A percentile compares a stretch with the other conserved stretches of the same genome.
Conservation (phyloP, 2,888 invertebrate genomes). For the Acanthacorydalis orientalis region DNA sequence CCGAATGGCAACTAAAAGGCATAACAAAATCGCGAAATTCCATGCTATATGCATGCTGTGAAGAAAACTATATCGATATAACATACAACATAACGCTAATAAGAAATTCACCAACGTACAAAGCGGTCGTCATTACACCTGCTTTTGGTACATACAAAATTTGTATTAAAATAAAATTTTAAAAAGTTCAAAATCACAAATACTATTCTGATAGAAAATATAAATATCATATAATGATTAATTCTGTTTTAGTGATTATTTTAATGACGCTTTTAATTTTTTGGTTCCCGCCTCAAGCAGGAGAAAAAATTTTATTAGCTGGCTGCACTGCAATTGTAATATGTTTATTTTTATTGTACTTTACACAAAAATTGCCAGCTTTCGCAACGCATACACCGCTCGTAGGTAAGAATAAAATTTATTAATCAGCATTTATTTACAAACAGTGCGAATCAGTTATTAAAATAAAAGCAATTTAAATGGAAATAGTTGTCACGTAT, state of each 20-base stretch:
- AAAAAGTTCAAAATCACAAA: too few relatives aligned
- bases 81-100: constrained; percentile 31
- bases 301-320: constrained; percentile 44
- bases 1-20: constrained; percentile 32
- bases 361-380: constrained; percentile 38
- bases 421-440: background rate
- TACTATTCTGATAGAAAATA: too few relatives aligned
- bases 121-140: constrained; percentile 42
- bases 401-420: constrained; percentile 27
- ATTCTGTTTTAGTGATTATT: constrained; percentile 33
- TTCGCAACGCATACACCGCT: constrained; percentile 36
- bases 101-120: constrained; percentile 41
- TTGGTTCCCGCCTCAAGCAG: constrained; percentile 47
- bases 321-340: constrained; percentile 40
- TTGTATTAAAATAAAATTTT: background rate
- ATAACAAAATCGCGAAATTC: constrained; percentile 23
- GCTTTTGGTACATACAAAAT: constrained; percentile 28
- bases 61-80: constrained; percentile 35
- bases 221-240: constrained; percentile 1
- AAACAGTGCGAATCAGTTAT: too few relatives aligned
- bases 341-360: constrained; percentile 43
- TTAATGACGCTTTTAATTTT: constrained; percentile 41
- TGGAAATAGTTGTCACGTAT: too few relatives aligned
- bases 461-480: too few relatives aligned
- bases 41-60: constrained; percentile 33